Base-by-base conservation (phyloP, 2,797 vertebrate genomes). In the Erpetoichthys calabaricus region DNA sequence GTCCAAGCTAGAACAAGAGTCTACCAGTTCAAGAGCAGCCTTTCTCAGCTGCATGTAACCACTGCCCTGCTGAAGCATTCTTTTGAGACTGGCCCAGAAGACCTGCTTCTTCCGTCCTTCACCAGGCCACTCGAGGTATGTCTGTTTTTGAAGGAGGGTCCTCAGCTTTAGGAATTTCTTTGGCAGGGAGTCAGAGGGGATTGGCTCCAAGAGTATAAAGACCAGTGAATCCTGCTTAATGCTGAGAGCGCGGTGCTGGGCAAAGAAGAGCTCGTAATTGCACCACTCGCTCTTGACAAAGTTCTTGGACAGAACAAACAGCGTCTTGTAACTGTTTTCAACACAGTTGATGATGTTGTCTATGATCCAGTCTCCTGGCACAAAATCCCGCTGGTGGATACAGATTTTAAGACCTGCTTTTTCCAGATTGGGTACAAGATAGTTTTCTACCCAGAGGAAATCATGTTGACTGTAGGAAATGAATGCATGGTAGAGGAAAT, bases 241-340 rank as follows among this genome's bases (percentile, higher is more conserved):
- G 1, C 71, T 81, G 46, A 92, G 80, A 1, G 87, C 64, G 53
- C 80, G 81, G 67, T 91, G 90, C 43, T 94, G 87, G 51, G 90
- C 87, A 63, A 94, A 94, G 64, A 90, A 91, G 43, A 92, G 80
- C 68, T 94, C 91, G 1, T 94, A 92, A 71, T 90, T 91, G 62
- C 91, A 93, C 89, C 89, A 92, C 45, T 91, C 86, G 0, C 89
- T 93, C 73, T 87, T 86, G 53, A 93, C 77, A 61, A 92, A 91
- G 72, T 86, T 81, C 56, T 84, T 82, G 60, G 90, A 91, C 59
- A 93, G 56, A 7, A 92, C 80, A 55, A 92, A 94, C 57, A 94
- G 78, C 0, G 79, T 86, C 66, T 87, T 91, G 73, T 90, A 88
- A 67, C 91, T 93, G 63, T 80, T 86, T 75, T 93, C 90, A 42